Conservation (phyloP, 37 sponge, comb jelly and placozoan genomes). For the Axinella damicornis region DNA sequence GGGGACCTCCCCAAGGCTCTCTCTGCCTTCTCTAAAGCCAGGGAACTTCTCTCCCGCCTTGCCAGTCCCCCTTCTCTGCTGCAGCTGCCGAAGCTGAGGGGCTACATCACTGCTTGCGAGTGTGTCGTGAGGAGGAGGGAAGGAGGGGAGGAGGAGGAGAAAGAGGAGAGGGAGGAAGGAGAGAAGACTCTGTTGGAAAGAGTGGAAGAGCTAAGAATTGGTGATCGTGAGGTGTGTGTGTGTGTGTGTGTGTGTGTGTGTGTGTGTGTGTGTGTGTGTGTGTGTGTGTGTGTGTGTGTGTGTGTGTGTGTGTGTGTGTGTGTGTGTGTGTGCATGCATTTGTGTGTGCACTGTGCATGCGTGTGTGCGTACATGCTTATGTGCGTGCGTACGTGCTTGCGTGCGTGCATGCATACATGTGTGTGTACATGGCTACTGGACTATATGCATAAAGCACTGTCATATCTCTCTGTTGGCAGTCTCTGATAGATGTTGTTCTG, state of each 20-base stretch:
- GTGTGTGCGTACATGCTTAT: too few relatives aligned
- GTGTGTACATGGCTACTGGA: too few relatives aligned
- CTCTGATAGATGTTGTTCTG: not conserved
- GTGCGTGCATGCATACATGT: too few relatives aligned
- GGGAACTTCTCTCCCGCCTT: constrained; percentile 15
- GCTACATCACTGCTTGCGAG: constrained; percentile 48
- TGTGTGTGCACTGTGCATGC: too few relatives aligned
- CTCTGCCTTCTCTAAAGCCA: not conserved
- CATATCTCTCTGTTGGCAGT: too few relatives aligned
- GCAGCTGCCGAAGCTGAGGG: constrained; percentile 19
- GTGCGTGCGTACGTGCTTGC: too few relatives aligned
- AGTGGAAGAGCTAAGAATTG: constrained; percentile 1
- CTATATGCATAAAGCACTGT: too few relatives aligned
- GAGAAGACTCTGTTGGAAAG: not conserved
- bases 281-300: too few relatives aligned
- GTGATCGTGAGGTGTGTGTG: not conserved
- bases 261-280: too few relatives aligned
- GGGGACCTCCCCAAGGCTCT: constrained; percentile 38
- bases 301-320: too few relatives aligned
- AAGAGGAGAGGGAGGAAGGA: not conserved
- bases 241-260: too few relatives aligned
- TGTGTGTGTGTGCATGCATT: too few relatives aligned
- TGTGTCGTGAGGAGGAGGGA: not conserved
- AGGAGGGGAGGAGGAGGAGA: not conserved
- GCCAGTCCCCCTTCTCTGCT: not conserved